Conservation (phyloP, 2,888 invertebrate genomes). For the Melanchra persicariae region DNA sequence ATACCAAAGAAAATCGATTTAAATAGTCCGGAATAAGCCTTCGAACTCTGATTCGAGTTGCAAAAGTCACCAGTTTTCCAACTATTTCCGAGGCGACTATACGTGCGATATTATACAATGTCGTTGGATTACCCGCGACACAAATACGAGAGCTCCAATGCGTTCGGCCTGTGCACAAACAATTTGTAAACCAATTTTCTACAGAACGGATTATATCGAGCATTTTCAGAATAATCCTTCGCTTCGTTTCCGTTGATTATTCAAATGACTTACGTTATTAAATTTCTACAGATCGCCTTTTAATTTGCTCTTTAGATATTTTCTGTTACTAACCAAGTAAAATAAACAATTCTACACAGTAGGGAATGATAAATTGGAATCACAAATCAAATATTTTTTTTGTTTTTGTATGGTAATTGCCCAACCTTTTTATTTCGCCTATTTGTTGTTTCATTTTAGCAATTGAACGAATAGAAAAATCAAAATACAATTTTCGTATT, state of each 20-base stretch:
- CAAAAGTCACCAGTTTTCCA: not conserved
- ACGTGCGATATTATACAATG: not conserved
- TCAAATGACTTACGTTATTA: conserved; percentile 73
- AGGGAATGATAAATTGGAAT: conserved; percentile 42
- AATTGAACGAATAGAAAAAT: conserved; percentile 15
- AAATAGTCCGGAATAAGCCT: not conserved
- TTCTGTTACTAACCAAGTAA: conserved; percentile 34
- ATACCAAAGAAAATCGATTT: too few relatives aligned
- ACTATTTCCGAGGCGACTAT: too few relatives aligned
- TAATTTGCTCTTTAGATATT: conserved; percentile 62
- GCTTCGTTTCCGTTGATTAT: conserved; percentile 72
- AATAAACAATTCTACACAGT: conserved; percentile 56
- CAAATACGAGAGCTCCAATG: not conserved
- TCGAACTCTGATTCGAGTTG: not conserved
- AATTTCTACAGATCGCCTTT: conserved; percentile 71
- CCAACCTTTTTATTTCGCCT: conserved; percentile 33
- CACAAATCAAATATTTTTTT: conserved; percentile 38
- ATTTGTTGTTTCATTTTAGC: conserved; percentile 24
- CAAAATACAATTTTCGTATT: not conserved
- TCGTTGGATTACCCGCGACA: not conserved
- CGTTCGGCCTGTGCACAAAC: conserved; percentile 39
- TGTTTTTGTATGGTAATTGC: conserved; percentile 13
- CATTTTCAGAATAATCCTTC: conserved; percentile 68
- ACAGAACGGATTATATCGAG: conserved; percentile 69
- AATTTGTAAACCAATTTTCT: conserved; percentile 64